Evolutionary conservation across 1,140 invertebrate species (phyloP).

Genomic region (Psix sp.): DNA sequence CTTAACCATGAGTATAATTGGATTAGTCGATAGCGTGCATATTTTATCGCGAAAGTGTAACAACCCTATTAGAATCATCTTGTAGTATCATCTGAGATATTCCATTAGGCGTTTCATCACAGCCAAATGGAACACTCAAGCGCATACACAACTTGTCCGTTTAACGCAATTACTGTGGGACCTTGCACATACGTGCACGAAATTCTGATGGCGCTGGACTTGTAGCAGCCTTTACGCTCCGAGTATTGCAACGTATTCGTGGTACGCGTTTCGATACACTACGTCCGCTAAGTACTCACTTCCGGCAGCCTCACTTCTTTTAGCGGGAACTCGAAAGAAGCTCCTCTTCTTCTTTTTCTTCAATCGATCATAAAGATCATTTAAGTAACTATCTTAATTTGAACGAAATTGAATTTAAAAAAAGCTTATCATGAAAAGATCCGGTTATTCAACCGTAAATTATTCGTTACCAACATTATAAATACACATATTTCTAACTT

Average conservation of each 20-base stretch:
- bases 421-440: slow-evolving; percentile 22
- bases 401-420: slow-evolving; percentile 51
- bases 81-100: slow-evolving; percentile 18
- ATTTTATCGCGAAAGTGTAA: slow-evolving; percentile 7
- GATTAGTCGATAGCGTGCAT: too few species aligned
- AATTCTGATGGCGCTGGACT: slow-evolving; percentile 58
- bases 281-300: slow-evolving; percentile 56
- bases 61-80: slow-evolving; percentile 13
- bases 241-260: slow-evolving; percentile 54
- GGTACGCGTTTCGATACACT: slow-evolving; percentile 57
- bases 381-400: slow-evolving; percentile 45
- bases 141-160: slow-evolving; percentile 57
- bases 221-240: slow-evolving; percentile 50
- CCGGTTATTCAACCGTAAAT: too few species aligned
- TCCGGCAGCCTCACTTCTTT: slow-evolving; percentile 52
- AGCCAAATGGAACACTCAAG: slow-evolving; percentile 40
- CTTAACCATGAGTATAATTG: too few species aligned
- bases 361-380: slow-evolving; percentile 34
- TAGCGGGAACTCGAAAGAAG: slow-evolving; percentile 41
- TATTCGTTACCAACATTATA: too few species aligned
- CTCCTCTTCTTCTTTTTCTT: slow-evolving; percentile 32
- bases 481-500: too few species aligned
- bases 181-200: slow-evolving; percentile 57
- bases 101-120: slow-evolving; percentile 47
- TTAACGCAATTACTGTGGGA: slow-evolving; percentile 59